Base-by-base conservation (phyloP, 2,797 vertebrate species). In the Tragopan temminckii region DNA sequence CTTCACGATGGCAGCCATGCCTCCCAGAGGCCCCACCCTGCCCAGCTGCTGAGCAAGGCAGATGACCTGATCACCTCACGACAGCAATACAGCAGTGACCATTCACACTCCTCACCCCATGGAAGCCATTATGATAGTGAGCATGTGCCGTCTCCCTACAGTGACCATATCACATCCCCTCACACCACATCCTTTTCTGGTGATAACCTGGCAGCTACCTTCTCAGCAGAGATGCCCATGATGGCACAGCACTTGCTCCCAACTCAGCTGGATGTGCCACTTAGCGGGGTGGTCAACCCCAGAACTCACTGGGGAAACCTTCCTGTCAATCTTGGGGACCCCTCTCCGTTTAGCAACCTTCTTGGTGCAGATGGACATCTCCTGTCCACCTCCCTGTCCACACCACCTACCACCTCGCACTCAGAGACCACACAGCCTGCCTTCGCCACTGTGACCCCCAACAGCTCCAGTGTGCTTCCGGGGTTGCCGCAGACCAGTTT, bases 91-190 rank as follows among this genome's bases (percentile, higher is more conserved):
- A 98, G 98, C 97, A 98, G 98, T 97, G 98, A 98, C 93, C 98
- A 98, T 96, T 98, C 98, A 90, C 98, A 98, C 81, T 98, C 98
- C 71, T 99, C 99, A 80, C 99, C 99, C 89, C 99, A 98, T 84
- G 98, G 98, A 98, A 98, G 98, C 98, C 99, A 99, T 98, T 99
- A 99, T 94, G 98, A 99, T 97, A 99, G 99, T 33, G 99, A 99
- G 98, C 99, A 99, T 36, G 99, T 99, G 97, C 98, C 99, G 85
- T 99, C 99, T 84, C 99, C 99, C 27, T 99, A 99, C 97, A 99
- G 99, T 64, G 99, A 99, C 98, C 99, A 99, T 96, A 99, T 99
- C 95, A 98, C 99, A 89, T 99, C 99, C 78, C 99, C 99, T 95
- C 99, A 99, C 63, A 96, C 98, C 90, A 89, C 97, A 97, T 98